Evolutionary conservation across 2,888 invertebrate species (phyloP).

Genomic region (Melieria crassipennis): DNA sequence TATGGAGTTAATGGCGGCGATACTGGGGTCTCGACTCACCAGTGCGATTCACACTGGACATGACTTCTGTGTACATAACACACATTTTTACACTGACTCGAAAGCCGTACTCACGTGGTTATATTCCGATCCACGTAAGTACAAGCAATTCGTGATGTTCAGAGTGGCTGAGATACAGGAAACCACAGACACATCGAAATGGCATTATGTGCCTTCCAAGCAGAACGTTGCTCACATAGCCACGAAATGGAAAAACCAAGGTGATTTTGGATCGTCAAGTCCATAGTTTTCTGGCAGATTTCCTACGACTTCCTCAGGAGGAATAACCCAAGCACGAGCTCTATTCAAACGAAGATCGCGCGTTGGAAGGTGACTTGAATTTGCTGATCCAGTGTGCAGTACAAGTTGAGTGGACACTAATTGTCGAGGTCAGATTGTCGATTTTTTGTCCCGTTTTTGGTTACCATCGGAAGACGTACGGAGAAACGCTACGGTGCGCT

Average conservation of each 20-base stretch:
- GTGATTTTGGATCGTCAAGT: neutral
- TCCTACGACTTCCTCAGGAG: constrained; percentile 21
- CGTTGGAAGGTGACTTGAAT: no score
- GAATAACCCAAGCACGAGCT: neutral
- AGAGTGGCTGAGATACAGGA: constrained; percentile 36
- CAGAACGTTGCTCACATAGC: constrained; percentile 40
- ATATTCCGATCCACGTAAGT: neutral
- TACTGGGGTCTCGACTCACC: constrained; percentile 42
- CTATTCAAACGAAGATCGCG: no score
- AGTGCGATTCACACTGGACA: constrained; percentile 33
- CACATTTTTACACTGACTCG: constrained; percentile 5
- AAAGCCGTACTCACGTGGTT: constrained; percentile 5
- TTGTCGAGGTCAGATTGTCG: no score
- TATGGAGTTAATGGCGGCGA: no score
- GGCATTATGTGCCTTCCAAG: constrained; percentile 37
- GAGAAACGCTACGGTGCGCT: constrained; percentile 9
- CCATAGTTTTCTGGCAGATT: constrained; percentile 34
- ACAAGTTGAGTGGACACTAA: no score
- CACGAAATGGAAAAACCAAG: constrained; percentile 34
- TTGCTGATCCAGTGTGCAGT: no score
- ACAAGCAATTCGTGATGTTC: constrained; percentile 1
- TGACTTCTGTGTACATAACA: constrained; percentile 14
- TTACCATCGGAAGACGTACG: constrained; percentile 25
- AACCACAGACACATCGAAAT: constrained; percentile 29
- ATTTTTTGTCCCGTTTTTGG: constrained; percentile 38